phyloP scores from a whole-genome alignment of 1,140 invertebrate species.

The Palaemon carinicauda region DNA sequence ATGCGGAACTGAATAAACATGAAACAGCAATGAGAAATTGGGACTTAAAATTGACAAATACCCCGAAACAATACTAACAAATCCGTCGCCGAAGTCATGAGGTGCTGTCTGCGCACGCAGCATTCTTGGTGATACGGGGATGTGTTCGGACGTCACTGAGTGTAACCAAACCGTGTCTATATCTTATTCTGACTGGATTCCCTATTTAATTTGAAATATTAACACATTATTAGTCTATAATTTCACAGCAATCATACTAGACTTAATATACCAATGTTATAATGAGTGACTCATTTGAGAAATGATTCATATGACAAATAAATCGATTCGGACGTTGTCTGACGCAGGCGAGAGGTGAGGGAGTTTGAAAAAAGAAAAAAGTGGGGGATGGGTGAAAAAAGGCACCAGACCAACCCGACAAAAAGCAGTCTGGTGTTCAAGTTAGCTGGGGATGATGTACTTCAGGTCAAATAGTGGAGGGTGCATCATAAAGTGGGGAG shows the following conservation, averaged over 20 bases:
- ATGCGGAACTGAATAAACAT: not conserved
- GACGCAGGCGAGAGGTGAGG: not conserved
- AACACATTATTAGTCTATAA: no score
- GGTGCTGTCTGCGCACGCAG: constrained; percentile 1
- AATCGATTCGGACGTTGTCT: not conserved
- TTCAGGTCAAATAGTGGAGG: not conserved
- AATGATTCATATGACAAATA: no score
- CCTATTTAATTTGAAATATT: no score
- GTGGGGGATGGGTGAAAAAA: no score
- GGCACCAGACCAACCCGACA: not conserved
- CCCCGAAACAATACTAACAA: not conserved
- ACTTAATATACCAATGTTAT: no score
- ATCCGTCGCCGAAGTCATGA: not conserved
- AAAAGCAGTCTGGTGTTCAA: constrained; percentile 13
- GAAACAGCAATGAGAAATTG: no score
- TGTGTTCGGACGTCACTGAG: not conserved
- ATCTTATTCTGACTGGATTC: not conserved
- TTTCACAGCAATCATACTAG: no score
- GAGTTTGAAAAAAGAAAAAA: not conserved
- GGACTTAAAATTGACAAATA: not conserved
- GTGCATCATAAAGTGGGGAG: not conserved
- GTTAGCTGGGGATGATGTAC: not conserved
- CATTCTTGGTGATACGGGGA: constrained; percentile 19
- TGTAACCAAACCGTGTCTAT: not conserved
- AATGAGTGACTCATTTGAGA: no score